Evolutionary conservation across 2,888 invertebrate species (phyloP), one percentile per base, ranked within the genome.

Genomic region (Agrypnus murinus): DNA sequence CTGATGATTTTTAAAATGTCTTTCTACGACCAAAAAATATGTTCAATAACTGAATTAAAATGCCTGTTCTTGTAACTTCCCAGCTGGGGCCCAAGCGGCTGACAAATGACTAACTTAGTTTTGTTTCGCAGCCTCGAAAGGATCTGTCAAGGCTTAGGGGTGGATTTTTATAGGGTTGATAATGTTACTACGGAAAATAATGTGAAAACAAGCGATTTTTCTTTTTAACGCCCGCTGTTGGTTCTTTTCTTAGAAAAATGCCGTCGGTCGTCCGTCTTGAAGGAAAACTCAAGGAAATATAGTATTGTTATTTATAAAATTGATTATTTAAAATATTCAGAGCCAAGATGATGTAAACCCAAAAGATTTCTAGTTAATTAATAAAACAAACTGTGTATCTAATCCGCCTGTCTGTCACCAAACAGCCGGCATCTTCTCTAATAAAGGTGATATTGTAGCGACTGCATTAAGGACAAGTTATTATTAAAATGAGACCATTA

Each of bases 401-500:
- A 75, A 78, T 81, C 80, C 82, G 81, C 82, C 80, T 81, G 81
- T 82, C 80, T 79, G 77, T 81, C 79, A 78, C 77, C 78, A 81
- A 81, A 81, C 81, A 81, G 71, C 72, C 73, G 77, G 78, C 78
- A 77, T 79, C 79, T 82, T 81, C 80, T 81, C 81, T 83, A 84
- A 84, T 84, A 84, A 84, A 84, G 84, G 84, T 84, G 84, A 84
- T 83, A 83, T 80, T 83, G 81, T 81, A 81, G 82, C 82, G 80
- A 82, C 83, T 82, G 82, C 82, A 83, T 82, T 81, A 82, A 80
- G 81, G 80, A 80, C 81, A 83, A 82, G 85, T 85, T 86, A 86
- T 86, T 86, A 86, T 86, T 86, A 86, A 86, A 86, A 86, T 86
- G 84, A 85, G 85, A 83, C 81, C 84, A 86, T 86, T 86, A 86